phyloP scores from a whole-genome alignment of 2,797 vertebrate species.

The Alectoris magna region DNA sequence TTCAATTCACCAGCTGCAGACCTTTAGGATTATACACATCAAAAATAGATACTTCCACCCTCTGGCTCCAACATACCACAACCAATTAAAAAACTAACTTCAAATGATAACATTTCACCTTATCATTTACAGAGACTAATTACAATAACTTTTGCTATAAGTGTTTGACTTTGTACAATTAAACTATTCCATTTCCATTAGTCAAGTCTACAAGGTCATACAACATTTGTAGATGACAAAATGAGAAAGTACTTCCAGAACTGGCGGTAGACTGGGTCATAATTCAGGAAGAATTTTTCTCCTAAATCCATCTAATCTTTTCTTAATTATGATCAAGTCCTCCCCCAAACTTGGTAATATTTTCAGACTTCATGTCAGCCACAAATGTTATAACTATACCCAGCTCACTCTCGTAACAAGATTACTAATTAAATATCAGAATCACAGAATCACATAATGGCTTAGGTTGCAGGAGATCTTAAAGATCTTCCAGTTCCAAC shows the following conservation, averaged over 20 bases:
- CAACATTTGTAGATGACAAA: slow-evolving; percentile 41
- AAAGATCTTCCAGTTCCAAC: too few species aligned
- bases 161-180: slow-evolving; percentile 39
- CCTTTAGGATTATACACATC: accelerated
- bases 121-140: too few species aligned
- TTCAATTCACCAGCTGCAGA: neutral
- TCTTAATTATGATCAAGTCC: slow-evolving; percentile 2
- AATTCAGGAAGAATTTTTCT: slow-evolving; percentile 43
- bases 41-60: neutral
- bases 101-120: neutral
- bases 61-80: neutral
- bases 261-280: neutral
- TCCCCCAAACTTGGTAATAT: neutral
- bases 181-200: slow-evolving; percentile 36
- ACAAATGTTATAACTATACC: neutral
- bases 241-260: slow-evolving; percentile 7
- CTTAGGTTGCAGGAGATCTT: too few species aligned
- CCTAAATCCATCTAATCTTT: neutral
- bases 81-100: neutral
- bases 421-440: slow-evolving; percentile 16
- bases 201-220: slow-evolving; percentile 30
- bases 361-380: slow-evolving; percentile 2
- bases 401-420: neutral
- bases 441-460: too few species aligned
- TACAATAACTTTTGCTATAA: neutral